Conservation (phyloP, 2,888 invertebrate species). For the Spilosoma lubricipeda region DNA sequence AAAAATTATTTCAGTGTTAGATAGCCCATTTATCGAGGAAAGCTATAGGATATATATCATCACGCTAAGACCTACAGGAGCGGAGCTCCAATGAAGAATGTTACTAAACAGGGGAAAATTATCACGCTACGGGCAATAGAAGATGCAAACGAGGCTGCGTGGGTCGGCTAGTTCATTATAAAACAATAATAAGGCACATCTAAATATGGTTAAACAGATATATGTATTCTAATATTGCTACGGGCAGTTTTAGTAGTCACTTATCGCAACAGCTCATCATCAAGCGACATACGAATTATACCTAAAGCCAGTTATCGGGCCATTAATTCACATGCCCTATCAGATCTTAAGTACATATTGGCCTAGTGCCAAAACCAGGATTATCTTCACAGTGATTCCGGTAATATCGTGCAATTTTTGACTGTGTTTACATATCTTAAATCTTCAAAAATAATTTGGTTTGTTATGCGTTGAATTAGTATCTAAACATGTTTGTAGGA, state of each 20-base stretch:
- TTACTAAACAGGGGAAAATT: too few species aligned
- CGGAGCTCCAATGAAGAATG: too few species aligned
- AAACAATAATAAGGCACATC: neutral
- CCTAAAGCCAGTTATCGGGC: neutral
- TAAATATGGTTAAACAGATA: neutral
- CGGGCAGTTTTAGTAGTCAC: neutral
- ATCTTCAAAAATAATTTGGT: neutral
- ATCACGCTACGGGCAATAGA: too few species aligned
- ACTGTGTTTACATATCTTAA: neutral
- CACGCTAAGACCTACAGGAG: too few species aligned
- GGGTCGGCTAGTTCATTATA: too few species aligned
- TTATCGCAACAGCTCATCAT: neutral
- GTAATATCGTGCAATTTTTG: neutral
- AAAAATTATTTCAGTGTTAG: too few species aligned
- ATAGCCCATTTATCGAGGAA: too few species aligned
- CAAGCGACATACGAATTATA: neutral
- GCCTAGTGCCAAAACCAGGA: neutral
- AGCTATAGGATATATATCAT: too few species aligned
- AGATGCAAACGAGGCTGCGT: too few species aligned
- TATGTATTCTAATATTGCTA: neutral
- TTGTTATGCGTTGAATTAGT: too few species aligned
- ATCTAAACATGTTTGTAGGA: too few species aligned
- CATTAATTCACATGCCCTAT: neutral
- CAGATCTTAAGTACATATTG: neutral
- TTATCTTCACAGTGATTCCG: neutral